Base-by-base conservation (phyloP, 2,113 vertebrate species). In the Neotragus moschatus region DNA sequence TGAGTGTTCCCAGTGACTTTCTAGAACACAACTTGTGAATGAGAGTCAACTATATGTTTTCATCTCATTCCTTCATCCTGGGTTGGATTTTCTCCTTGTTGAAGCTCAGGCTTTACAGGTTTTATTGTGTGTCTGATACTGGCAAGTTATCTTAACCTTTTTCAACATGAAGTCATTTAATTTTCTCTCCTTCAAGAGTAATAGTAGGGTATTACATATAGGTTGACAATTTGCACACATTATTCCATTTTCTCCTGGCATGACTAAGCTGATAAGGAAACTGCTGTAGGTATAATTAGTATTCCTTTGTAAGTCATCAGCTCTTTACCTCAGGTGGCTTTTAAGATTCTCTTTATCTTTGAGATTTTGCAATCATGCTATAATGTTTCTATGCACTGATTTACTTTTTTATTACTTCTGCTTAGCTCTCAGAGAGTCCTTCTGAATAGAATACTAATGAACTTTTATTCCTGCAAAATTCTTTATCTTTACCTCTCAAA, bases 161-260 rank as follows among this genome's bases (percentile, higher is more conserved):
- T 92, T 77, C 43, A 94, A 61, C 36, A 92, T 66, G 61, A 88
- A 73, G 4, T 95, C 39, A 94, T 90, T 97, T 80, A 88, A 84
- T 97, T 92, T 93, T 55, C n/a, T n/a, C 43, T 87, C 33, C 39
- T 88, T 90, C 63, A 94, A 63, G n/a, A 86, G 93, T 92, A 77
- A 97, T 61, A 87, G 30, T 39, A 90, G 25, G 13, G 53, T 66
- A 88, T 92, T 47, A 88, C n/a, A 94, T 66, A 75, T 88, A 92
- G 47, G 10, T 49, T 36, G 33, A 90, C 7, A 84, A 82, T 97
- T 97, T 85, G 45, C 75, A 88, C 85, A 85, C 85, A 49, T 36
- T 84, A 91, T 85, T 60, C 30, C 7, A 86, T 88, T 97, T 96
- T 56, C 23, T 95, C 13, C 33, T 6, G 25, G 47, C 23, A 61